Evolutionary conservation across 2,113 vertebrate species (phyloP).

Genomic region (Accipiter cooperii): DNA sequence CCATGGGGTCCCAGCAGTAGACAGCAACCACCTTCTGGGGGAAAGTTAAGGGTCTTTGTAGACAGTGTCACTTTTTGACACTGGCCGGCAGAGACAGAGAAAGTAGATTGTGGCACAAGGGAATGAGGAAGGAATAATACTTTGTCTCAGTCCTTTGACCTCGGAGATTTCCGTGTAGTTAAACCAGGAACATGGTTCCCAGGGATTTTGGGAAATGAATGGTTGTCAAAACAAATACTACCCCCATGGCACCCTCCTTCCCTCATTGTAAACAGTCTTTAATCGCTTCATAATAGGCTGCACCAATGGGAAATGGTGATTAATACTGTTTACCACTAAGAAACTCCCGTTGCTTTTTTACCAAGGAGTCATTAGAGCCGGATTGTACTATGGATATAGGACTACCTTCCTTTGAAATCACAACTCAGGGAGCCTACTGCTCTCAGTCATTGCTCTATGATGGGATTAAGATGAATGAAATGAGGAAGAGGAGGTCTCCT

Average conservation of each 20-base stretch:
- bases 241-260: not conserved
- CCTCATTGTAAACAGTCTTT: conserved; percentile 52
- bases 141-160: not conserved
- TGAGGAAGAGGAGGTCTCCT: not conserved
- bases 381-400: not conserved
- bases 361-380: not conserved
- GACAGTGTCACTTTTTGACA: not conserved
- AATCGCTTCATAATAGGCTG: conserved; percentile 40
- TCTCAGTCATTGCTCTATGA: not conserved
- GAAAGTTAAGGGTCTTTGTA: not conserved
- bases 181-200: conserved; percentile 56
- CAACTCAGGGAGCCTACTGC: not conserved
- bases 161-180: conserved; percentile 46
- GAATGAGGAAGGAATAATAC: conserved; percentile 11
- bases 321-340: conserved; percentile 31
- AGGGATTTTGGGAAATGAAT: conserved; percentile 52
- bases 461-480: not conserved
- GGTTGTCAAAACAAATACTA: conserved; percentile 46
- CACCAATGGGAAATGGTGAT: conserved; percentile 16
- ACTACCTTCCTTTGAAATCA: not conserved
- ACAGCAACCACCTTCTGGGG: not conserved
- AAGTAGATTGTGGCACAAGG: not conserved
- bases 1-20: not conserved
- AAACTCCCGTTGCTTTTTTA: conserved; percentile 6
- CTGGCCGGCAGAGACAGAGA: not conserved